Base-by-base conservation (phyloP, 1,140 invertebrate genomes). In the Aphaenogaster rudis region DNA sequence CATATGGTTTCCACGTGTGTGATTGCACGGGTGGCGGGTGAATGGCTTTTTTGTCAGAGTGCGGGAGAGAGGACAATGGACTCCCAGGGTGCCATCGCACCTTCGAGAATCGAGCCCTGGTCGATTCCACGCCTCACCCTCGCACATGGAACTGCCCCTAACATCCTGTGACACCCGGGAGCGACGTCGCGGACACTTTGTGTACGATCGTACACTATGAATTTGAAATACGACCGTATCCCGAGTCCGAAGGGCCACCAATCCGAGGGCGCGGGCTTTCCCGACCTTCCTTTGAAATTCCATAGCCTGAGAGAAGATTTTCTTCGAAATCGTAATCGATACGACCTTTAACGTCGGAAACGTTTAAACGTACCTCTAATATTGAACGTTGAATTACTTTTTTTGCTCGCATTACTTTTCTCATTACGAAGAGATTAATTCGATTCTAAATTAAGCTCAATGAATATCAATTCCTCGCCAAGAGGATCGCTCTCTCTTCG, bases 51-150 rank as follows among this genome's bases (percentile, higher is more conserved):
- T 69, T 48, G 63, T 78, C 85, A 77, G 88, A 82, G 50, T 45
- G 88, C 71, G 61, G 82, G 66, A 71, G 66, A 71, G 74, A 79
- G 84, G 84, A 93, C 92, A 93, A 93, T 93, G 76, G 91, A 78
- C 87, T 85, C 87, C 85, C 69, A 88, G 88, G 84, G 88, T 88
- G 88, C 81, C 59, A 88, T 92, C 87, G 80, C 90, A 88, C 91
- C 89, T 92, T 87, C 45, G 54, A 52, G 17, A 50, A 54, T 52
- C 21, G 67, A 63, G 77, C 64, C 74, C 54, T 15, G 66, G 36
- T 88, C 86, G 76, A 90, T 89, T 81, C 85, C 36, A 81, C 77
- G 45, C 61, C 76, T 84, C 72, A 28, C 7, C 82, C 79, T 74
- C 50, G 21, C 50, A 61, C 42, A 48, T 78, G 79, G 88, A 91